Conservation (phyloP, 2,888 invertebrate species). For the Parnassius mnemosyne region DNA sequence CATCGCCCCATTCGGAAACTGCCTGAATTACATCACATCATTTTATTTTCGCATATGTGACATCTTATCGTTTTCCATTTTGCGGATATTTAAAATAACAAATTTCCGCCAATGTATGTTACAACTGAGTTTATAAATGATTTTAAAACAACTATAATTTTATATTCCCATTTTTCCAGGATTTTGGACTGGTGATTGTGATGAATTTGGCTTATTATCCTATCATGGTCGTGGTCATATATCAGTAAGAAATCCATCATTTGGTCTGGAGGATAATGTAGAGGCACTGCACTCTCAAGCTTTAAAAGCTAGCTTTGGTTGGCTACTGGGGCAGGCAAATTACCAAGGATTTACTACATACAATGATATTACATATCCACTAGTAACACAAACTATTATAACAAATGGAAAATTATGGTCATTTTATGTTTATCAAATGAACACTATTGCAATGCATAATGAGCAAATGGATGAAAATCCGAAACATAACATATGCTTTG, state of each 20-base stretch:
- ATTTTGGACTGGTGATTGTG: constrained; percentile 90
- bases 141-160: background rate
- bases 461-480: constrained; percentile 83
- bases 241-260: constrained; percentile 61
- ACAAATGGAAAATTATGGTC: constrained; percentile 94
- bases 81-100: no score
- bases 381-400: constrained; percentile 92
- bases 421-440: constrained; percentile 95
- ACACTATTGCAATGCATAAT: constrained; percentile 87
- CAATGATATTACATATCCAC: constrained; percentile 94
- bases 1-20: no score
- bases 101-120: no score
- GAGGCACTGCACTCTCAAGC: constrained; percentile 88
- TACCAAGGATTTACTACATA: constrained; percentile 94
- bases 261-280: constrained; percentile 76
- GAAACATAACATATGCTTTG: constrained; percentile 90
- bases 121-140: background rate
- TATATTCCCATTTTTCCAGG: constrained; percentile 72
- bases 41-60: no score
- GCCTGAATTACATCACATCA: no score
- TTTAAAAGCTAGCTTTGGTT: constrained; percentile 88
- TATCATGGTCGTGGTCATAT: constrained; percentile 85
- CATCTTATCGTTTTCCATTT: no score
- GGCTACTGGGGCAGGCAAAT: constrained; percentile 89
- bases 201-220: constrained; percentile 89